These are phyloP conservation scores for Harmothoe impar DNA, from an alignment of 2,888 invertebrate species.

Conservation along the genomic window DNA sequence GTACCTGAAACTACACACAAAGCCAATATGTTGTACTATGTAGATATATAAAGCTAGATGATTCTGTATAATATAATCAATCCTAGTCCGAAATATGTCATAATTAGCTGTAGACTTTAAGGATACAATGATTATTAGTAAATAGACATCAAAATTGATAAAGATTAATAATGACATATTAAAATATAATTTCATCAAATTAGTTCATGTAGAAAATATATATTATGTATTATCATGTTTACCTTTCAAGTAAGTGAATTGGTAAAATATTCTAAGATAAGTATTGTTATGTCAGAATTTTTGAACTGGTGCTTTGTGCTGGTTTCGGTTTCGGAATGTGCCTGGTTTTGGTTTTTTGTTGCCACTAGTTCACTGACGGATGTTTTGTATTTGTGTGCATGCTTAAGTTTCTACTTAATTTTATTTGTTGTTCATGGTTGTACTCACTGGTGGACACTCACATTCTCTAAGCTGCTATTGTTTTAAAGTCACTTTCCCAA, in stretches of 20 bases:
- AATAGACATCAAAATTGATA: not conserved
- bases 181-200: not conserved
- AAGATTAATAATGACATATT: not conserved
- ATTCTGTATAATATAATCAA: not conserved
- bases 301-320: constrained; percentile 45
- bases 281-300: constrained; percentile 44
- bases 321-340: constrained; percentile 24
- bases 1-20: constrained; percentile 34
- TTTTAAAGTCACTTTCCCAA: constrained; percentile 34
- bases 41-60: not conserved
- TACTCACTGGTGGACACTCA: constrained; percentile 33
- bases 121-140: too few species aligned
- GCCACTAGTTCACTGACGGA: constrained; percentile 10
- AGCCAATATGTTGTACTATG: not conserved
- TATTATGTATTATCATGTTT: not conserved
- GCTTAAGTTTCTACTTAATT: constrained; percentile 40
- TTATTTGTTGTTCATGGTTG: constrained; percentile 55
- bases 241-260: not conserved
- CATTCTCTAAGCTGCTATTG: constrained; percentile 39
- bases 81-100: too few species aligned
- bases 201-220: not conserved
- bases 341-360: constrained; percentile 6
- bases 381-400: constrained; percentile 19
- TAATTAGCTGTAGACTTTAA: too few species aligned
- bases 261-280: constrained; percentile 13